Percentiles rank a stretch among this genome's conserved stretches.
phyloP scores from a whole-genome alignment of 2,888 invertebrate genomes.

The Drosophila nigricruria region DNA sequence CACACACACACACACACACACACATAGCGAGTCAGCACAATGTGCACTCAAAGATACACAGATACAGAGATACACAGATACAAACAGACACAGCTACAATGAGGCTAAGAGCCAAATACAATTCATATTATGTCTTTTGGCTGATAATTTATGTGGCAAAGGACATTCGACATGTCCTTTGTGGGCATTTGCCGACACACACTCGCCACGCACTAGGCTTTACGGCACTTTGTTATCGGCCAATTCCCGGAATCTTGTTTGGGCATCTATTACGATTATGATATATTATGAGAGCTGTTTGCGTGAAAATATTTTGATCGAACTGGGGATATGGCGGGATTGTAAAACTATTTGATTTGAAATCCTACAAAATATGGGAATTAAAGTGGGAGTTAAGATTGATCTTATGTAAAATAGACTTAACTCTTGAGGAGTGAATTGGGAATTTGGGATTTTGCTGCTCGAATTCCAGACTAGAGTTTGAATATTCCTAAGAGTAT shows the following conservation, averaged over 20 bases:
- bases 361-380: background rate
- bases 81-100: constrained; percentile 4
- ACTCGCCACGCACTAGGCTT: constrained; percentile 40
- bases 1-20: constrained; percentile 27
- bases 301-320: constrained; percentile 77
- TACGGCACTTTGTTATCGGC: background rate
- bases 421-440: no score
- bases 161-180: constrained; percentile 74
- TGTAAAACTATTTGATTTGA: constrained; percentile 15
- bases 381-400: background rate
- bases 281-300: constrained; percentile 47
- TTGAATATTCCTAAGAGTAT: background rate
- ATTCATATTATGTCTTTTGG: constrained; percentile 53
- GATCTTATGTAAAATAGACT: background rate
- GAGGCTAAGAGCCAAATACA: constrained; percentile 37
- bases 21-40: constrained; percentile 58
- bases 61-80: constrained; percentile 14
- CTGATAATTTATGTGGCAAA: constrained; percentile 67
- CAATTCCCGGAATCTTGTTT: constrained; percentile 50
- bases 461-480: no score
- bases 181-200: constrained; percentile 56
- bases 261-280: constrained; percentile 59
- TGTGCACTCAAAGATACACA: constrained; percentile 9
- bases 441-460: no score
- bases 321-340: background rate